Percentiles rank a stretch among this genome's conserved stretches.
Evolutionary conservation across 2,113 vertebrate species (phyloP).

Genomic region (Capreolus pygargus): DNA sequence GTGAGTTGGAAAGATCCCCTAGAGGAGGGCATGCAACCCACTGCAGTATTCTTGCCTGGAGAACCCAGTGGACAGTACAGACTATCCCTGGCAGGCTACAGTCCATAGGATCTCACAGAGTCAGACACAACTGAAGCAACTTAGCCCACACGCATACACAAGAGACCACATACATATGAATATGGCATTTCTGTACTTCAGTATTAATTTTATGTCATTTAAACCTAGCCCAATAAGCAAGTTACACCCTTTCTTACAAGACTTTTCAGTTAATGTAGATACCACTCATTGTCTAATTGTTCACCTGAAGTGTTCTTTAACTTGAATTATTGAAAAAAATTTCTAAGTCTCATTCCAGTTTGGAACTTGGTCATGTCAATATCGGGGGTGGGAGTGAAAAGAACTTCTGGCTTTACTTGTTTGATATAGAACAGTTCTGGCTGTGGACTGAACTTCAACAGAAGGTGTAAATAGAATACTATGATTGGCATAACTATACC

Average conservation of each 20-base stretch:
- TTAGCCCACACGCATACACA: background rate
- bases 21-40: background rate
- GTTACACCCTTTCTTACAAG: background rate
- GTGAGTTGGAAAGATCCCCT: background rate
- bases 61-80: background rate
- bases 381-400: fast-evolving
- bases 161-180: background rate
- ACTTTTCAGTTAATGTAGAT: background rate
- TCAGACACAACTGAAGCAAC: background rate
- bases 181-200: background rate
- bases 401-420: background rate
- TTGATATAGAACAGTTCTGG: background rate
- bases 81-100: background rate
- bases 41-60: background rate
- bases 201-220: background rate
- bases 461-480: background rate
- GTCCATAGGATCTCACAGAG: background rate
- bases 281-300: background rate
- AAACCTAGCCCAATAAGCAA: background rate
- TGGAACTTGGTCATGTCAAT: background rate
- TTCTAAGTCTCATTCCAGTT: background rate
- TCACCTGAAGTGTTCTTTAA: background rate
- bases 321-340: background rate
- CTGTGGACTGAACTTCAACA: background rate
- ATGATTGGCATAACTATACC: background rate